Base-by-base conservation (phyloP, 1,140 invertebrate genomes). In the Drosophila setifemur region DNA sequence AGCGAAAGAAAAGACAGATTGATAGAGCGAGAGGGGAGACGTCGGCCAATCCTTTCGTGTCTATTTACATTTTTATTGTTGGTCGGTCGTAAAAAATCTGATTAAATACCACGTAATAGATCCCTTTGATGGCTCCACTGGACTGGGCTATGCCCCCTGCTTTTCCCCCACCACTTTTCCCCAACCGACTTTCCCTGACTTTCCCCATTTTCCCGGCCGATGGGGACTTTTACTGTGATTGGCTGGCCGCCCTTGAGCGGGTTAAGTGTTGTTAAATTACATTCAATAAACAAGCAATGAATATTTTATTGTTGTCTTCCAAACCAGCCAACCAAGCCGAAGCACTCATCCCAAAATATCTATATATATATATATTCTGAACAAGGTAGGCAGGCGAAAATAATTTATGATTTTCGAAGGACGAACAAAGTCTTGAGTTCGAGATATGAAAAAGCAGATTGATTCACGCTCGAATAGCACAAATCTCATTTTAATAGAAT, bases 91-190 rank as follows among this genome's bases (percentile, higher is more conserved):
- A 86, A 86, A 86, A 85, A 86, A 73, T 81, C 81, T 81, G 81
- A 86, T 86, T 86, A 86, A 86, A 86, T 87, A 87, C 81, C 81
- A 85, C 81, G 81, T 85, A 85, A 85, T 85, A 85, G 81, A 85
- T 81, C 71, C 81, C 60, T 57, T 73, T 73, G 67, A 74, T 63
- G 73, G 57, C 39, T 28, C 21, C 31, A 12, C 37, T 37, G 37
- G 44, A 58, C 40, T 26, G 18, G 2, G 3, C 3, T 28, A 1
- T n/a, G n/a, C n/a, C n/a, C n/a, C n/a, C n/a, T n/a, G 11, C n/a
- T 21, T 33, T 12, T n/a, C n/a, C n/a, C n/a, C n/a, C n/a, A n/a
- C 23, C 12, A 16, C 21, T 43, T 39, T 23, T 9, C 6, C 21
- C 6, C 26, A 3, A 3, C 42, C 3, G 16, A 8, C 7, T 6